Base-by-base conservation (phyloP, 2,888 invertebrate species). In the Diarsia rubi region DNA sequence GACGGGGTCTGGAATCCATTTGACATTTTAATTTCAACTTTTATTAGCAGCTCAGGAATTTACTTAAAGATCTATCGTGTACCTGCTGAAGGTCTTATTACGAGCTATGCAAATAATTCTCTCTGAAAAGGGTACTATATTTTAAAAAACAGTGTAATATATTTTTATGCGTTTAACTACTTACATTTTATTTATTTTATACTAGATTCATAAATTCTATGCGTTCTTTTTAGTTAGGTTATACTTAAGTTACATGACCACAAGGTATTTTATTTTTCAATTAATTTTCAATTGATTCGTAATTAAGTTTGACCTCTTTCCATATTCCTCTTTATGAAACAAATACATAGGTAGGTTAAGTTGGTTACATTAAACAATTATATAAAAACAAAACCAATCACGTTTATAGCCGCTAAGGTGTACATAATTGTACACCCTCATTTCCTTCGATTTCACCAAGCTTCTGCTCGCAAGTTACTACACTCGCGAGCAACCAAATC, bases 11-110 rank as follows among this genome's bases (percentile, higher is more conserved):
- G 73, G 59, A 76, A 78, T 81, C 67, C 75, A 79, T 77, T 86
- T 73, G 62, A 85, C 83, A 75, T 85, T 84, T 82, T 79, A 79
- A 86, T 86, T 85, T 78, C 31, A 84, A 76, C 74, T 78, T 76
- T 82, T 79, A 75, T 73, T 75, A 76, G 54, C 59, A 31, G 45
- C 52, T 67, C 54, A 31, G 60, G 52, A 66, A 73, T 83, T 72
- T 69, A 5, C 72, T 66, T 44, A 12, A 72, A 73, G 52, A 63
- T 69, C 63, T 73, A 69, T 52, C 68, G 42, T 47, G 52, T 75
- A 65, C 59, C 59, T 67, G 27, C 9, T 67, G 47, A 71, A 66
- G 70, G 62, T 70, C 60, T 83, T 54, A 76, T 79, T 73, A 67
- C 42, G 19, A 47, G 31, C 49, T 79, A 57, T 54, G 31, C 44